Evolutionary conservation across 2,888 invertebrate species (phyloP), one percentile per base, ranked within the genome.

Genomic region (Cantharis flavilabris): DNA sequence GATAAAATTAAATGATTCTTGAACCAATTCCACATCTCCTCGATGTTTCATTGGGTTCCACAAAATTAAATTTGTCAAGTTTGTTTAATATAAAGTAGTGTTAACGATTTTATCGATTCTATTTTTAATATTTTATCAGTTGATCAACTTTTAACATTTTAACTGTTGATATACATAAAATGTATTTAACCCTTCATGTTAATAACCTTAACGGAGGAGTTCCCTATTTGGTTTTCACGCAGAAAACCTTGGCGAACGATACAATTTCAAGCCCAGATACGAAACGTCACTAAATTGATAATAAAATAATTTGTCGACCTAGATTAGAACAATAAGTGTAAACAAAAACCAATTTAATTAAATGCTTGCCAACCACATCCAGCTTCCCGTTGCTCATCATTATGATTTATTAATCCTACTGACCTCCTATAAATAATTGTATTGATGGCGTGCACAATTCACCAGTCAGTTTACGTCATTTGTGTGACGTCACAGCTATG

Each of bases 381-480:
- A 67, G 23, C 65, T 18, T 67, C 65, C 26, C 65, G n/a, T 67
- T 67, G 65, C 26, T 67, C 65, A 67, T 67, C 26, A 67, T 67
- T 67, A 67, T 62, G 62, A 71, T 71, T 71, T 71, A 71, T 71
- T 62, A 63, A 62, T 20, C 49, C 62, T 71, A 49, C 49, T 26
- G 71, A 26, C 20, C 71, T 70, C 28, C 30, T 33, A 20, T 26
- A 62, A 18, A 71, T 62, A 71, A 71, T 14, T 63, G 71, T 62
- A 62, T 71, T 62, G 49, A 33, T 62, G 62, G 62, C 71, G 71
- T 33, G 18, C 62, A 71, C 23, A 14, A 62, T 20, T 69, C 28
- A 23, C 33, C n/a, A 62, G 23, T 20, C 16, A 62, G n/a, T 64
- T 73, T 72, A 76, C 73, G 77, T 77, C 77, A 73, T 72, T 70